These are phyloP conservation scores for Arctocebus calabarensis DNA, from an alignment of 2,797 vertebrate species.

Conservation along the genomic window DNA sequence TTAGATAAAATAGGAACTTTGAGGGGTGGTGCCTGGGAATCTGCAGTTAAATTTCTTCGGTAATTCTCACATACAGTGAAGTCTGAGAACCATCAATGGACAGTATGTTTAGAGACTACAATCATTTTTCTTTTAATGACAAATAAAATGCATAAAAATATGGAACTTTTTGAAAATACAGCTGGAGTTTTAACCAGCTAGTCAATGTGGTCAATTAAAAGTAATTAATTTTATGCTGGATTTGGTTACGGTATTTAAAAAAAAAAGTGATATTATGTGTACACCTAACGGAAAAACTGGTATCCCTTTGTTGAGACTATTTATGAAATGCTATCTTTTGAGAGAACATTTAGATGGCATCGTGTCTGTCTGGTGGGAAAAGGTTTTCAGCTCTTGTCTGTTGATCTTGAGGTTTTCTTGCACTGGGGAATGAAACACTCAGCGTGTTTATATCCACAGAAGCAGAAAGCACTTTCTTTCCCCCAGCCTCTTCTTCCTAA, in stretches of 20 bases:
- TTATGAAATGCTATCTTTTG: conserved; percentile 82
- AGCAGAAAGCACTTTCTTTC: conserved; percentile 83
- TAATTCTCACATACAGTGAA: background rate
- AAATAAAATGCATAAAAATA: background rate
- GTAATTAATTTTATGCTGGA: conserved; percentile 82
- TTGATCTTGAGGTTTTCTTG: conserved; percentile 86
- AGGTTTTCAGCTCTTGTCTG: conserved; percentile 85
- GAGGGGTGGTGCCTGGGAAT: background rate
- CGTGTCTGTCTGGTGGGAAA: conserved; percentile 84
- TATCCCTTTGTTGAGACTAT: conserved; percentile 78
- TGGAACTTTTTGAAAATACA: conserved; percentile 66
- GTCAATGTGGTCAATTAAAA: conserved; percentile 72
- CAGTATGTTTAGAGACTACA: background rate
- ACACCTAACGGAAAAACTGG: conserved; percentile 16
- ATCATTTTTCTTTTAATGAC: conserved; percentile 34
- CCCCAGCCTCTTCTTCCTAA: conserved; percentile 80
- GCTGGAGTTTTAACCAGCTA: conserved; percentile 48
- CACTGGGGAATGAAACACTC: conserved; percentile 82
- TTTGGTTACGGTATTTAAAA: conserved; percentile 60
- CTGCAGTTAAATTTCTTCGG: conserved; percentile 30
- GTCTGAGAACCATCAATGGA: background rate
- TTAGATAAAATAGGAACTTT: background rate
- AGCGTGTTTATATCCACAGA: conserved; percentile 82
- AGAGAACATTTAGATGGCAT: conserved; percentile 83
- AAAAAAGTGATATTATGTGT: conserved; percentile 50